Evolutionary conservation across 2,888 invertebrate species (phyloP).

Genomic region (Thelaira solivaga): DNA sequence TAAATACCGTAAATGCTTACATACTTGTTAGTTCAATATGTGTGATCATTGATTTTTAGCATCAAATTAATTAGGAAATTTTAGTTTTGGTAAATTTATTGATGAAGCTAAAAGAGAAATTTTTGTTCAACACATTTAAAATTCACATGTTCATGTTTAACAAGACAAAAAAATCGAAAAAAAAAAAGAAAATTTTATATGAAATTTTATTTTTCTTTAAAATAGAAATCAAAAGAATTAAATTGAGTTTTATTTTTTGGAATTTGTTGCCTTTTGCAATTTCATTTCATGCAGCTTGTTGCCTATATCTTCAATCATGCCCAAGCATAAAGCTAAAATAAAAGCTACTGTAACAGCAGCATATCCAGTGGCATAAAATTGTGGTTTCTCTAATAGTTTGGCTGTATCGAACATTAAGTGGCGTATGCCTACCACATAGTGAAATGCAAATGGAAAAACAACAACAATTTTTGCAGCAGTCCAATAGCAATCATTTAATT

Average conservation of each 20-base stretch:
- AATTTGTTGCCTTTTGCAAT: neutral
- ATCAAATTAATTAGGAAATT: slow-evolving; percentile 10
- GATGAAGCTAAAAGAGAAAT: too few species aligned
- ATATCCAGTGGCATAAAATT: slow-evolving; percentile 86
- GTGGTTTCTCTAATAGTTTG: slow-evolving; percentile 83
- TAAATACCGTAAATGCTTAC: neutral
- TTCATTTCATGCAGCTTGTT: neutral
- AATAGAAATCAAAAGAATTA: too few species aligned
- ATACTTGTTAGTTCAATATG: neutral
- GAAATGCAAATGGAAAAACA: slow-evolving; percentile 89
- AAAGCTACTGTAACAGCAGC: slow-evolving; percentile 77
- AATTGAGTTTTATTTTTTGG: too few species aligned
- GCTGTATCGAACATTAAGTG: slow-evolving; percentile 93
- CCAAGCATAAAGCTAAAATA: slow-evolving; percentile 76
- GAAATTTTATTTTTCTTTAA: too few species aligned
- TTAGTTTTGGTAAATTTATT: too few species aligned
- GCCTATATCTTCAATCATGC: slow-evolving; percentile 70
- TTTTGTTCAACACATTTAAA: too few species aligned
- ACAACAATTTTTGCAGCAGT: slow-evolving; percentile 84
- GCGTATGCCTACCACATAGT: slow-evolving; percentile 91
- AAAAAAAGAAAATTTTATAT: too few species aligned
- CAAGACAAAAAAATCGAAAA: too few species aligned
- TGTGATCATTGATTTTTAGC: slow-evolving; percentile 17
- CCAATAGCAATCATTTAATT: slow-evolving; percentile 79
- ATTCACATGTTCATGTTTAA: too few species aligned